Evolutionary conservation across 2,797 vertebrate genomes (phyloP).

Genomic region (Lemur catta): DNA sequence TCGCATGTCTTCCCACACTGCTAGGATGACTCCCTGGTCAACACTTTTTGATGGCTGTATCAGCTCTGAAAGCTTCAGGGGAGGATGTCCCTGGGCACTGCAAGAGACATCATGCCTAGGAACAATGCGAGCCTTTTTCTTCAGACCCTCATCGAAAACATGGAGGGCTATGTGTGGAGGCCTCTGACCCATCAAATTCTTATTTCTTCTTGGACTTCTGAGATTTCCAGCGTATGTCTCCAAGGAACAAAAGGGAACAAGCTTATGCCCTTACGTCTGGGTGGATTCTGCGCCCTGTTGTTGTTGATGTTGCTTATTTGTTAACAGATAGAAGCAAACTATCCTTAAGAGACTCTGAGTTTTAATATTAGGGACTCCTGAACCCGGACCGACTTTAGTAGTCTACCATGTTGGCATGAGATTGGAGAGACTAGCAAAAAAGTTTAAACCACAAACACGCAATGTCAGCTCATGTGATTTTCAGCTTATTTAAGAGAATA

Average conservation of each 20-base stretch:
- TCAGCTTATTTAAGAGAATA: neutral
- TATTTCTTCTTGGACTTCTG: neutral
- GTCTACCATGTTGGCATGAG: neutral
- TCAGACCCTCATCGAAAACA: neutral
- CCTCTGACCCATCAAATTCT: neutral
- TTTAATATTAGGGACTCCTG: neutral
- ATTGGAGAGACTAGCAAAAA: neutral
- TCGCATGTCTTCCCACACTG: accelerated
- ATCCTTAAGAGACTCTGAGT: neutral
- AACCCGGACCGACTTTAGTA: neutral
- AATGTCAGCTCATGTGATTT: neutral
- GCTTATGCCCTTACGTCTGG: neutral
- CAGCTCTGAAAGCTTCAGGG: neutral
- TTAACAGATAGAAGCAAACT: neutral
- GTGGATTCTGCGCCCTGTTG: no score
- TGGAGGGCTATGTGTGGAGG: neutral
- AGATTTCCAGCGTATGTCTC: neutral
- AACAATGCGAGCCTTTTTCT: neutral
- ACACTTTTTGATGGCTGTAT: neutral
- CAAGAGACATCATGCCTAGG: no score
- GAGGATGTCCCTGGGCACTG: accelerated
- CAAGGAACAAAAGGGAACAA: neutral
- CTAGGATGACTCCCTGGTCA: neutral
- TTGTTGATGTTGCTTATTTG: neutral
- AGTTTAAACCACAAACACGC: neutral